Evolutionary conservation across 2,113 vertebrate genomes (phyloP).

Genomic region (Montifringilla adamsi): DNA sequence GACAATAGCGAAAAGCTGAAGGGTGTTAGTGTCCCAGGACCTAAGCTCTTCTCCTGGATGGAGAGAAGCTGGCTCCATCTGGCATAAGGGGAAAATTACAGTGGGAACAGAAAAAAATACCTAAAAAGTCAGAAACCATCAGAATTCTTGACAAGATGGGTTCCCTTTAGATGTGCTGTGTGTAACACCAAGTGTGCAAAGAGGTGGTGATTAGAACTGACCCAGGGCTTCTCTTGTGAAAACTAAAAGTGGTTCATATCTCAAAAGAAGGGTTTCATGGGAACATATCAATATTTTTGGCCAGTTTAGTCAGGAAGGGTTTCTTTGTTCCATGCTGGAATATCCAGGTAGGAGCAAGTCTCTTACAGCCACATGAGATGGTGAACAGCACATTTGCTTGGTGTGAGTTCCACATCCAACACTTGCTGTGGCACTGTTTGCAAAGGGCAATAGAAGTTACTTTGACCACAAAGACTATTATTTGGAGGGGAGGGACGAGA

Average conservation of each 20-base stretch:
- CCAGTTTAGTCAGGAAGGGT: neutral
- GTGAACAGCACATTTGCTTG: neutral
- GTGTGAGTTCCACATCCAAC: neutral
- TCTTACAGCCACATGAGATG: neutral
- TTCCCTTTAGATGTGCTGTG: neutral
- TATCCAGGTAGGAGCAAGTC: neutral
- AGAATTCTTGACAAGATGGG: neutral
- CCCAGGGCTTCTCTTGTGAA: neutral
- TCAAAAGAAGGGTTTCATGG: neutral
- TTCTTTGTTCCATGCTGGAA: neutral
- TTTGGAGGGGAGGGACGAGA: neutral
- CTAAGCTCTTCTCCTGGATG: neutral
- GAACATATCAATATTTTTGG: neutral
- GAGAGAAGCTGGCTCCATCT: neutral
- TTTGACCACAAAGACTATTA: neutral
- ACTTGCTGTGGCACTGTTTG: neutral
- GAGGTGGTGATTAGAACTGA: neutral
- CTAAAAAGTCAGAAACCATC: neutral
- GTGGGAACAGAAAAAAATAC: neutral
- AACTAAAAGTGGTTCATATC: neutral
- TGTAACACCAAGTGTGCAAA: neutral
- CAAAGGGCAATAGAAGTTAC: neutral
- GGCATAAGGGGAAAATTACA: neutral
- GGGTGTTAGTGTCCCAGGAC: neutral
- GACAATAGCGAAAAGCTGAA: neutral